Base-by-base conservation (phyloP, 2,113 vertebrate species). In the Apaloderma vittatum region DNA sequence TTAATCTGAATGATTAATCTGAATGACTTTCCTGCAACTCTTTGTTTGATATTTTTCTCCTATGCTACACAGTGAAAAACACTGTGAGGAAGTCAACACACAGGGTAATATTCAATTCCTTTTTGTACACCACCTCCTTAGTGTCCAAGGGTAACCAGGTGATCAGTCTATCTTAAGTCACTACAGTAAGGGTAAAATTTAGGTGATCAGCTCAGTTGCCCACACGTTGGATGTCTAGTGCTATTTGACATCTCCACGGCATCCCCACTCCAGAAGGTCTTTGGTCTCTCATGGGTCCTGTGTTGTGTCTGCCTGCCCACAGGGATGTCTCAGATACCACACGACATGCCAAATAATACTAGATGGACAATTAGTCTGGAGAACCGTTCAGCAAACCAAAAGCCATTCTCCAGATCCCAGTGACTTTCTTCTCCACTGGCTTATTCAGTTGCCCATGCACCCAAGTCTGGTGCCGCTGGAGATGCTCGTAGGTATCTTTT, bases 1-100 rank as follows among this genome's bases (percentile, higher is more conserved):
- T 83, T 68, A 88, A 65, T 86, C 62, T 61, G 58, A 88, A 93
- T 76, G 17, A 75, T 72, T 75, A 59, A 52, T 74, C 24, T 66
- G 48, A 75, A 81, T 19, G 89, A n/a, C 15, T 93, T 76, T 88
- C 74, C 67, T 92, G 45, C 43, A 68, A 16, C 2, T 73, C 27
- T 58, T 12, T 70, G 11, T 70, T 92, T 72, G 24, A 12, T 58
- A 48, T 26, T 86, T 90, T 88, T 88, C 59, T 90, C n/a, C 67
- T 83, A 12, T 70, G 36, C 49, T 52, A 68, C 6, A n/a, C 24
- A 34, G 45, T 57, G 19, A 90, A 71, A 71, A 84, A 24, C 18
- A 8, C 13, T 51, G 20, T 20, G 29, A 29, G 19, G 66, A 93
- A 65, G 32, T 26, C 89, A 73, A 23, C 13, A 57, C 10, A 34